Evolutionary conservation across 2,113 vertebrate genomes (phyloP), one percentile per base, ranked within the genome.

Genomic region (Cebidichthys violaceus): DNA sequence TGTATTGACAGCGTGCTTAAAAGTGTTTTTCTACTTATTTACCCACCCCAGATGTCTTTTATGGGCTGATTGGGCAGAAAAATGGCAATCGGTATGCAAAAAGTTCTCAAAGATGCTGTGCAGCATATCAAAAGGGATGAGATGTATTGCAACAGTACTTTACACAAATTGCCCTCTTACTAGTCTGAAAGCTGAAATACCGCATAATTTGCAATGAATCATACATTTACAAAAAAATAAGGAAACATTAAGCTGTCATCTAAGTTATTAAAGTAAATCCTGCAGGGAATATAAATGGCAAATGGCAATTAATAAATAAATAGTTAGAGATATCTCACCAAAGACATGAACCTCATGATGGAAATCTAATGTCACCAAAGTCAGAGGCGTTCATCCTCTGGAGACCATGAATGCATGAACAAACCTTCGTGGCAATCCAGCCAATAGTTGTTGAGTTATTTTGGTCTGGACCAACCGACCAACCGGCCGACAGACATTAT

Each of bases 41-140:
- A 76, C 67, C 55, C 37, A 55, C 29, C 55, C 17, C 71, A 76
- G 43, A 76, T 85, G 66, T 64, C 59, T 77, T 82, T 41, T 43
- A 37, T 67, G 15, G 33, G 4, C 60, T 64, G 60, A 60, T 29
- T 45, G 33, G 43, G 3, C 15, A 8, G 14, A 41, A 37, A 73
- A 61, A 77, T 13, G 13, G 5, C 1, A 50, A 78, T 31, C 15
- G n/a, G 29, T 62, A 55, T 52, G 13, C 70, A 82, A 33, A 8
- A 60, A 39, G 37, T 18, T 72, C n/a, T 66, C 18, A 52, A 41
- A 84, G 39, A 72, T 41, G n/a, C 39, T 70, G 70, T 29, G 35
- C 17, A 39, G 69, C 24, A 55, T 18, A 54, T 18, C 27, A 29
- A 57, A 29, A 13, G 13, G 2, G 59, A 55, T 20, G 7, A n/a